Base-by-base conservation (phyloP, 1,140 invertebrate genomes). In the Drosophila bifasciata region DNA sequence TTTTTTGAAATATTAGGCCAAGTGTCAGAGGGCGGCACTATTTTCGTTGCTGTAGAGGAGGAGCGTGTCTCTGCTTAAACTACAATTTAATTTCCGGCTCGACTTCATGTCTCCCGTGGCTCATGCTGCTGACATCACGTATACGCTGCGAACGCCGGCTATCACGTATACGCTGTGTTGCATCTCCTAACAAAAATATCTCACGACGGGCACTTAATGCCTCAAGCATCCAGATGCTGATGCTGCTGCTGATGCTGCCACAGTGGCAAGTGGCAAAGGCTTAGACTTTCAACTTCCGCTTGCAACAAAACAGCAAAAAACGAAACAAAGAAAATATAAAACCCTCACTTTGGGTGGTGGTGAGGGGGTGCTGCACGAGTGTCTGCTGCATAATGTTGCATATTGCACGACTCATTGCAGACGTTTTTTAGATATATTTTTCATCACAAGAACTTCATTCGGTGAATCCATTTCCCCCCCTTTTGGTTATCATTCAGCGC, bases 261-360 rank as follows among this genome's bases (percentile, higher is more conserved):
- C 32, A 36, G 32, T 36, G 32, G 11, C 32, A 36, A 36, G 32
- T 48, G 45, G 64, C 62, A 68, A 46, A 56, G 62, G 62, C 64
- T 68, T 68, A 68, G 9, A 68, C 50, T 68, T 68, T 68, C 62
- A 32, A 68, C 64, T 68, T 68, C 64, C 64, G 64, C 49, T 25
- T 68, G 48, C 46, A 67, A 13, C 61, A 41, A 23, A 41, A 23
- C 61, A 55, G 15, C n/a, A 52, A 67, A 67, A 25, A 51, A 64
- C 21, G 32, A 23, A n/a, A 66, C 49, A 57, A 17, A 50, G 36
- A 66, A 66, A 40, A 67, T 41, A 19, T 21, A 49, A 19, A 68
- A 67, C 40, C 62, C 62, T 43, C 62, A 7, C 40, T 48, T 56
- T 36, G 23, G 59, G 49, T 3, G 3, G 3, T 2, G 3, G 23